Conservation (phyloP, 2,888 invertebrate species). For the Cerastis rubricosa region DNA sequence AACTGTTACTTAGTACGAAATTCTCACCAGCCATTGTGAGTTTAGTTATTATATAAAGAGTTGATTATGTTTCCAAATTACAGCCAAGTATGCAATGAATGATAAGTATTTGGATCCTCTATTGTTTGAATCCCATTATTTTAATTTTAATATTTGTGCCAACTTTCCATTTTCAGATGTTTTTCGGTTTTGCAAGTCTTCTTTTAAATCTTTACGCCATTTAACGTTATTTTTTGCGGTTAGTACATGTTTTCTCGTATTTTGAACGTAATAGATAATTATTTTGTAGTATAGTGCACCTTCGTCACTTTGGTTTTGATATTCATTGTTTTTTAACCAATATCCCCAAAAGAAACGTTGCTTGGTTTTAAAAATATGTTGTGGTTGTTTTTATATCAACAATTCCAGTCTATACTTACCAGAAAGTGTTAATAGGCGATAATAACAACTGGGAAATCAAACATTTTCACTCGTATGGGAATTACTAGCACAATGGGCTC, state of each 20-base stretch:
- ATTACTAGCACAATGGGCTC: constrained; percentile 52
- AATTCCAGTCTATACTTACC: constrained; percentile 2
- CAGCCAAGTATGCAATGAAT: constrained; percentile 48
- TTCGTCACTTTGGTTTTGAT: not conserved
- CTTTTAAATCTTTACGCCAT: not conserved
- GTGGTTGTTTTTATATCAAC: constrained; percentile 1
- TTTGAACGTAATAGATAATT: not conserved
- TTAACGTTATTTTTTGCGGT: not conserved
- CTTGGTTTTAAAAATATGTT: not conserved
- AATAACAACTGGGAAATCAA: constrained; percentile 54
- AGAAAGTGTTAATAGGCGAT: constrained; percentile 47
- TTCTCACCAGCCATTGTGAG: constrained; percentile 69
- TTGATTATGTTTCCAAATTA: constrained; percentile 59
- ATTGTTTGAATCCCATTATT: constrained; percentile 59
- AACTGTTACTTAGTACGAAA: constrained; percentile 59
- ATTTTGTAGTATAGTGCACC: not conserved
- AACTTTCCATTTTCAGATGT: constrained; percentile 58
- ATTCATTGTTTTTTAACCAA: not conserved
- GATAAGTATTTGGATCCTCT: constrained; percentile 52
- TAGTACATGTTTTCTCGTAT: constrained; percentile 6
- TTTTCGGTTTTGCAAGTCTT: constrained; percentile 21
- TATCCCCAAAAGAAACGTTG: not conserved
- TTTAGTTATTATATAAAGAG: constrained; percentile 58
- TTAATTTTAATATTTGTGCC: constrained; percentile 41
- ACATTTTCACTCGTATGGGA: constrained; percentile 63